These are phyloP conservation scores for Mormyrops boulengeri DNA, from an alignment of 2,797 vertebrate species.

Conservation along the genomic window DNA sequence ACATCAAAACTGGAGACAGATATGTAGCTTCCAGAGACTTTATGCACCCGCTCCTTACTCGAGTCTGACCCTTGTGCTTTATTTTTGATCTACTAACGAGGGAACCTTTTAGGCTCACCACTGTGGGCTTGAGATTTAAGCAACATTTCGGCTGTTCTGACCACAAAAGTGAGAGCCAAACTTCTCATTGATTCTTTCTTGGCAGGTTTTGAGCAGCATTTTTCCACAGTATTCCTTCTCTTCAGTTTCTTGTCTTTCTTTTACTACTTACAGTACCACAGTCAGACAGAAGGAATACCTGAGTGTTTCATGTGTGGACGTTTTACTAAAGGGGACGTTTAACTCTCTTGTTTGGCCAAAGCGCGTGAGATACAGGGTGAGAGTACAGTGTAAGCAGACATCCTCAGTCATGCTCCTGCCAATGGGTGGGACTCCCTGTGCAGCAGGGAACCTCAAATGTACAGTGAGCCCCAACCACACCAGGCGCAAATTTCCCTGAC, in stretches of 20 bases:
- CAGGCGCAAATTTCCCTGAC: conserved; percentile 34
- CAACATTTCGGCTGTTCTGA: conserved; percentile 61
- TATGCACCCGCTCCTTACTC: conserved; percentile 15
- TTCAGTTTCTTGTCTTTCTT: background rate
- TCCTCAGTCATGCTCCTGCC: background rate
- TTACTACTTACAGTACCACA: conserved; percentile 11
- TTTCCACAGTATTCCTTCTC: background rate
- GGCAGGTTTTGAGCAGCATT: conserved; percentile 39
- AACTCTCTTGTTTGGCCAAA: background rate
- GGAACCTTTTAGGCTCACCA: conserved; percentile 64
- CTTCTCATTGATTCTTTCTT: conserved; percentile 63
- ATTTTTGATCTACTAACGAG: conserved; percentile 56
- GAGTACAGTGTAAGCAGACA: background rate
- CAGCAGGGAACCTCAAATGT: background rate
- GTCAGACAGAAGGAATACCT: conserved; percentile 9
- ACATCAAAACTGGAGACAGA: background rate
- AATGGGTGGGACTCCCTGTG: background rate
- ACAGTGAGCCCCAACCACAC: background rate
- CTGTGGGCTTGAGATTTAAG: conserved; percentile 63
- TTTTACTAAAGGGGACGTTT: background rate
- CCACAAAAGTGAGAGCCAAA: conserved; percentile 62
- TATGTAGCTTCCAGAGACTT: background rate
- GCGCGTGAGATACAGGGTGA: background rate
- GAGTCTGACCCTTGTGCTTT: conserved; percentile 39
- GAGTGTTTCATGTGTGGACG: background rate